A percentile compares a stretch with the other conserved stretches of the same genome.
Evolutionary conservation across 2,113 vertebrate genomes (phyloP).

Genomic region (Peromyscus polionotus): DNA sequence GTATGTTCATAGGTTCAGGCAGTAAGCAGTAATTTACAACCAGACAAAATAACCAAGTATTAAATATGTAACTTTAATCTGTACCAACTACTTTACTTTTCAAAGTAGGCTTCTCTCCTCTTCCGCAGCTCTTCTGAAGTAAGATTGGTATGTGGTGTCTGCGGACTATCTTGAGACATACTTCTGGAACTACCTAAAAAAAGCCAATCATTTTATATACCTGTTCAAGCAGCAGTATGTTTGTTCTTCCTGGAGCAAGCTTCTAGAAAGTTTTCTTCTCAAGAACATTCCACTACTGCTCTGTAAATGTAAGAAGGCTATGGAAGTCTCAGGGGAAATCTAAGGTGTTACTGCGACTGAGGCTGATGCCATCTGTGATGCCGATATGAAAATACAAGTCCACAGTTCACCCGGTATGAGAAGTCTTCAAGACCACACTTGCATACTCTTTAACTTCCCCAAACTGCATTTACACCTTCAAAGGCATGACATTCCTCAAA

Average conservation of each 20-base stretch:
- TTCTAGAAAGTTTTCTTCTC: constrained; percentile 36
- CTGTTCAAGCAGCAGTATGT: neutral
- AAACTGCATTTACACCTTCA: neutral
- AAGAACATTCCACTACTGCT: constrained; percentile 11
- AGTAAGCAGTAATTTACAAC: constrained; percentile 36
- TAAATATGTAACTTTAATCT: constrained; percentile 77
- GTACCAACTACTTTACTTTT: constrained; percentile 91
- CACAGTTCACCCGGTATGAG: neutral
- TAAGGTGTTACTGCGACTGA: neutral
- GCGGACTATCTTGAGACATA: constrained; percentile 82
- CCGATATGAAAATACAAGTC: neutral
- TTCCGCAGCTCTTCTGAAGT: constrained; percentile 96
- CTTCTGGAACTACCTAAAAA: constrained; percentile 90
- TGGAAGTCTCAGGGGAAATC: constrained; percentile 3
- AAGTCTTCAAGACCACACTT: neutral
- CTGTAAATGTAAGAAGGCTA: neutral
- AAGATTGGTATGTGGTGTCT: constrained; percentile 85
- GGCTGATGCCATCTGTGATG: neutral
- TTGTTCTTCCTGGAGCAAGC: neutral
- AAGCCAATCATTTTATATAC: constrained; percentile 23
- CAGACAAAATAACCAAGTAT: constrained; percentile 68
- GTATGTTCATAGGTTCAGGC: neutral
- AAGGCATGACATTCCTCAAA: neutral
- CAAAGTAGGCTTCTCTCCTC: constrained; percentile 97
- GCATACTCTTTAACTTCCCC: neutral